Conservation (phyloP, 2,113 vertebrate genomes). For the Martes martes region DNA sequence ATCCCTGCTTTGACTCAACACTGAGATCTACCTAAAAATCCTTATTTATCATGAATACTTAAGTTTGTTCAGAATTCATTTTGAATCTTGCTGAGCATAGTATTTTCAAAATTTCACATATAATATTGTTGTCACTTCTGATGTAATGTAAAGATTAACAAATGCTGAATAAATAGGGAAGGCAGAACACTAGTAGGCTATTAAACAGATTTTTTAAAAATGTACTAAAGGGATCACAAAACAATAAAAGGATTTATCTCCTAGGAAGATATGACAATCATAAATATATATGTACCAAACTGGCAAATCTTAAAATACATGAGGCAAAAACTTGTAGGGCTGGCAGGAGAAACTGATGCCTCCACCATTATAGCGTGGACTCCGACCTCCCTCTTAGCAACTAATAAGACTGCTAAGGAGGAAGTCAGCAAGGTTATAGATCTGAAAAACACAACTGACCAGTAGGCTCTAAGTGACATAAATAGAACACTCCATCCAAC, state of each 20-base stretch:
- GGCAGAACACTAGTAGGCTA: background rate
- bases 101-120: background rate
- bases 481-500: background rate
- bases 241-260: background rate
- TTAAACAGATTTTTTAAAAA: background rate
- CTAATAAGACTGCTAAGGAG: background rate
- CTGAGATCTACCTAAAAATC: background rate
- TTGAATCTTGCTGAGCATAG: background rate
- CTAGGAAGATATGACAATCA: background rate
- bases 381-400: no score
- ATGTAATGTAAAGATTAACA: background rate
- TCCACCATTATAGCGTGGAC: background rate
- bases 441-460: background rate
- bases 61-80: background rate
- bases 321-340: background rate
- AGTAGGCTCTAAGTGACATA: background rate
- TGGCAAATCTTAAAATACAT: background rate
- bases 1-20: background rate
- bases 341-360: background rate
- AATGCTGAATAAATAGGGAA: background rate
- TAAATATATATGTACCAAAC: background rate
- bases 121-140: background rate
- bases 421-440: background rate
- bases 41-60: background rate
- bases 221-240: no score